Conservation (phyloP, 2,888 invertebrate species). For the Sinohyriopsis cumingii region DNA sequence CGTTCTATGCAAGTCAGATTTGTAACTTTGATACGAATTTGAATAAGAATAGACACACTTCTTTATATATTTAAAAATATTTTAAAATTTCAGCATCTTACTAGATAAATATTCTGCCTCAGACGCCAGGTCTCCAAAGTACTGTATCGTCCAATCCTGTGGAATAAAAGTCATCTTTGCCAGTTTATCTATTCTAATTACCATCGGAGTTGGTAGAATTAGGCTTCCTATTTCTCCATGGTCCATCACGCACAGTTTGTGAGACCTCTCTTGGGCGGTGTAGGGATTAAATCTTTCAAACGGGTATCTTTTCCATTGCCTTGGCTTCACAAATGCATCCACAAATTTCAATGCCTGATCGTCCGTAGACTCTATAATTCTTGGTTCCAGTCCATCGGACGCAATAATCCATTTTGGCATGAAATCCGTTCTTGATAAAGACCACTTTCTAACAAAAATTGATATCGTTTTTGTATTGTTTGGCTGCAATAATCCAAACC, state of each 20-base stretch:
- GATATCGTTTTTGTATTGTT: slow-evolving; percentile 16
- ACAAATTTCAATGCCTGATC: slow-evolving; percentile 41
- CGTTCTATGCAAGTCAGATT: too few relatives aligned
- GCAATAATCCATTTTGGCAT: slow-evolving; percentile 57
- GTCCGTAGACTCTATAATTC: slow-evolving; percentile 39
- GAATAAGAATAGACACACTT: too few relatives aligned
- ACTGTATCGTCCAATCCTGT: too few relatives aligned
- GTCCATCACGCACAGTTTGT: slow-evolving; percentile 14
- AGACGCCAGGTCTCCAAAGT: neutral
- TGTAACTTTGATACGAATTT: too few relatives aligned
- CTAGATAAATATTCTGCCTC: neutral
- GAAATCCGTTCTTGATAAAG: slow-evolving; percentile 47
- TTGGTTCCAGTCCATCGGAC: slow-evolving; percentile 26
- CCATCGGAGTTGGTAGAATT: too few relatives aligned
- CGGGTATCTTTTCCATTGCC: slow-evolving; percentile 52
- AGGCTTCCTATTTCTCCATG: slow-evolving; percentile 18
- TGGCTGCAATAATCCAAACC: slow-evolving; percentile 32
- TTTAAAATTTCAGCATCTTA: neutral
- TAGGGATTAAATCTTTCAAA: slow-evolving; percentile 51
- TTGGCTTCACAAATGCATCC: slow-evolving; percentile 35
- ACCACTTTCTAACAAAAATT: slow-evolving; percentile 36
- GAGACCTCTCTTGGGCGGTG: slow-evolving; percentile 36
- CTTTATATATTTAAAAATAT: too few relatives aligned
- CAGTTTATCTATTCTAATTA: too few relatives aligned
- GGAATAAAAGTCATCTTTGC: too few relatives aligned